Conservation (phyloP, 2,888 invertebrate genomes). For the Agonopterix arenella region DNA sequence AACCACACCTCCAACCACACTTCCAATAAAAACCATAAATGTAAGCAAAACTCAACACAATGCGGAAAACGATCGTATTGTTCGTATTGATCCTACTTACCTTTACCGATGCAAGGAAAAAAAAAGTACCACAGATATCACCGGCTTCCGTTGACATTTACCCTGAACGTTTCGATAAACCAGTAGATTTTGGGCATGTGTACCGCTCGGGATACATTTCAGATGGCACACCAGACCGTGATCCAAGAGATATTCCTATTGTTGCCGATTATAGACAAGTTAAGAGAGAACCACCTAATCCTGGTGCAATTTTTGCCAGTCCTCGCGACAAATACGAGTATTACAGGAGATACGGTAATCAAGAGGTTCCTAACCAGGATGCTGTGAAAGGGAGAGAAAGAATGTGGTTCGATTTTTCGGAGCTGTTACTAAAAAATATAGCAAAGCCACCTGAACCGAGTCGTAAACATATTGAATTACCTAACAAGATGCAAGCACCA, state of each 20-base stretch:
- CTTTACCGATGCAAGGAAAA: conserved; percentile 14
- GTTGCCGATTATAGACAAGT: background rate
- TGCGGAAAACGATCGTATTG: conserved; percentile 24
- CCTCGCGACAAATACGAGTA: too few species aligned
- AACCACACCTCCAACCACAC: conserved; percentile 3
- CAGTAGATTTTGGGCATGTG: conserved; percentile 41
- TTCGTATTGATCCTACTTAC: conserved; percentile 18
- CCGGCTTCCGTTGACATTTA: conserved; percentile 2
- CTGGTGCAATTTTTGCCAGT: too few species aligned
- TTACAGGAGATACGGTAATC: too few species aligned
- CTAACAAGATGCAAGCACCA: too few species aligned
- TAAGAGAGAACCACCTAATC: too few species aligned
- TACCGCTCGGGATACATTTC: conserved; percentile 22
- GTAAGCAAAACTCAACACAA: conserved; percentile 3
- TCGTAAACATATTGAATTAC: too few species aligned
- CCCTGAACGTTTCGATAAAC: conserved; percentile 8
- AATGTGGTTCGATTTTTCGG: too few species aligned
- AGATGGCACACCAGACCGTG: background rate
- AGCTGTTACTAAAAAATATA: too few species aligned
- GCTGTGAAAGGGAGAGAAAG: too few species aligned
- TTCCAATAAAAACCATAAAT: conserved; percentile 13
- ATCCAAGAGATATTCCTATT: background rate
- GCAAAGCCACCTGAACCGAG: too few species aligned
- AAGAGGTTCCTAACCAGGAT: too few species aligned
- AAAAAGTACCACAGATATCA: background rate